phyloP scores from a whole-genome alignment of 2,888 invertebrate genomes.

The Epistrophe eligans region DNA sequence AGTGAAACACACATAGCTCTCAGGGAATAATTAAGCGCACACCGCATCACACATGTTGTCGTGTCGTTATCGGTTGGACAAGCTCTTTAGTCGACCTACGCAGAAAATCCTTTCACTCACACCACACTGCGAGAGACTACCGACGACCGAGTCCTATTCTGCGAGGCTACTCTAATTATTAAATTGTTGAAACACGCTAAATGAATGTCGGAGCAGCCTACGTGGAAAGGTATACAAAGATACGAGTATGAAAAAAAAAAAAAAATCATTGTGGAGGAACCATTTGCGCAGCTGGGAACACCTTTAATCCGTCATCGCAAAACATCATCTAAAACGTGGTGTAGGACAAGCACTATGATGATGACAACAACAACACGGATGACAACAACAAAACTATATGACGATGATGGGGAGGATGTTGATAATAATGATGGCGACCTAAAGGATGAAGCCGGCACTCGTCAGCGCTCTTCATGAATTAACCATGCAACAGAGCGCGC shows the following conservation, averaged over 20 bases:
- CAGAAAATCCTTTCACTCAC: constrained; percentile 44
- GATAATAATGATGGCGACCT: constrained; percentile 35
- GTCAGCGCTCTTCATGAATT: constrained; percentile 58
- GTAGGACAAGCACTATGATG: constrained; percentile 57
- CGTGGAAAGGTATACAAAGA: constrained; percentile 9
- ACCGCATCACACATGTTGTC: constrained; percentile 62
- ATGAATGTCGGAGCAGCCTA: constrained; percentile 60
- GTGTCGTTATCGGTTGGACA: constrained; percentile 70
- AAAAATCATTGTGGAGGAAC: background rate
- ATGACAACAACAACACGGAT: constrained; percentile 23
- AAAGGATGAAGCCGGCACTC: constrained; percentile 48
- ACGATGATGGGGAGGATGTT: constrained; percentile 39
- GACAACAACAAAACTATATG: constrained; percentile 27
- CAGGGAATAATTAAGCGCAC: constrained; percentile 70
- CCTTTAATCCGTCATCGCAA: constrained; percentile 72
- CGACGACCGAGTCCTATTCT: constrained; percentile 18
- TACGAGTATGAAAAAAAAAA: background rate
- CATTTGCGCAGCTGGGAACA: constrained; percentile 39
- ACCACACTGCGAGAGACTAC: background rate
- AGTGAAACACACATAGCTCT: constrained; percentile 31
- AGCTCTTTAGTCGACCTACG: constrained; percentile 70
- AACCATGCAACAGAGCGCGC: constrained; percentile 45
- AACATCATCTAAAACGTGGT: constrained; percentile 65
- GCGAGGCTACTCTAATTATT: constrained; percentile 66
- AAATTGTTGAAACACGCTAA: constrained; percentile 73